Evolutionary conservation across 2,888 invertebrate species (phyloP).

Genomic region (Phasia obesa): DNA sequence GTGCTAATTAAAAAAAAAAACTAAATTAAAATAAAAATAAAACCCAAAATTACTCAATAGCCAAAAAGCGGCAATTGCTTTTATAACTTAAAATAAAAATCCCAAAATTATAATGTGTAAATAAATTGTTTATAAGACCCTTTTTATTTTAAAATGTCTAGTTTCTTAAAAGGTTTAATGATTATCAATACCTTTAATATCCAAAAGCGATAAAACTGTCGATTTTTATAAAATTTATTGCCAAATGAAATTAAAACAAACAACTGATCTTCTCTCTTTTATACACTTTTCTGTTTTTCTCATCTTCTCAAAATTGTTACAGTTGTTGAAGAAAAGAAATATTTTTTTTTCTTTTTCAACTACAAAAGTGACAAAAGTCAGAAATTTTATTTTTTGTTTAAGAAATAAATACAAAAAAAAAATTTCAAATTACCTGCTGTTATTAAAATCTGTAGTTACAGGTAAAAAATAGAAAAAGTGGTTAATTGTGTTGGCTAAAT

Average conservation of each 20-base stretch:
- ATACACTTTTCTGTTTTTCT: background rate
- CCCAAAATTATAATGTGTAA: background rate
- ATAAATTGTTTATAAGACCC: slow-evolving; percentile 33
- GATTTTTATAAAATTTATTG: slow-evolving; percentile 78
- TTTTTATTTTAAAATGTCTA: slow-evolving; percentile 28
- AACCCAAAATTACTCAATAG: slow-evolving; percentile 19
- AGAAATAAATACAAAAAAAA: slow-evolving; percentile 3
- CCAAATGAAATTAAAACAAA: slow-evolving; percentile 66
- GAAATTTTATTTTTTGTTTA: slow-evolving; percentile 13
- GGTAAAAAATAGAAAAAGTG: slow-evolving; percentile 22
- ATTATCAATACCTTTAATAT: slow-evolving; percentile 62
- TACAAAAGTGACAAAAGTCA: slow-evolving; percentile 71
- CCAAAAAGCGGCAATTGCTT: slow-evolving; percentile 62
- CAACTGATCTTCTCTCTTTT: slow-evolving; percentile 54
- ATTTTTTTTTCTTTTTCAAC: slow-evolving; percentile 17
- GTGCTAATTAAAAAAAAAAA: slow-evolving; percentile 60
- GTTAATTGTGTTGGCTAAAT: slow-evolving; percentile 62
- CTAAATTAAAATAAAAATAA: slow-evolving; percentile 16
- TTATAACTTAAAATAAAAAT: slow-evolving; percentile 35
- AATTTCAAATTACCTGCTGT: slow-evolving; percentile 69
- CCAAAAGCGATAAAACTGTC: slow-evolving; percentile 77
- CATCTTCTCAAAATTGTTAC: slow-evolving; percentile 9
- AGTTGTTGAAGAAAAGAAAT: slow-evolving; percentile 24
- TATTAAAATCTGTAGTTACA: slow-evolving; percentile 40
- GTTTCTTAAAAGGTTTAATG: slow-evolving; percentile 45